phyloP scores from a whole-genome alignment of 2,888 invertebrate species.

The Thyatira batis region DNA sequence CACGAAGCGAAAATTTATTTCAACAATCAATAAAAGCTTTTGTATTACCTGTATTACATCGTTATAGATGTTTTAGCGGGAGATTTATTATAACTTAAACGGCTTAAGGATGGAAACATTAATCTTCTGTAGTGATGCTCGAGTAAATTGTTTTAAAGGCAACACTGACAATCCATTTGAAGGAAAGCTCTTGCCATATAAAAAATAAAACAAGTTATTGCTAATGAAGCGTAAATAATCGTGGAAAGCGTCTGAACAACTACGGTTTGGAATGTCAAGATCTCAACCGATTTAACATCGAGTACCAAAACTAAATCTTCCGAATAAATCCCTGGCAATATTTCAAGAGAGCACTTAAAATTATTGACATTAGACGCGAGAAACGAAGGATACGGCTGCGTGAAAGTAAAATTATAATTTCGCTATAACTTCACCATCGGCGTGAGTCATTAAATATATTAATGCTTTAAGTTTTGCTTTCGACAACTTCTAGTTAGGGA shows the following conservation, averaged over 20 bases:
- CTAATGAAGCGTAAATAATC: constrained; percentile 65
- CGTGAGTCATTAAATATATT: constrained; percentile 24
- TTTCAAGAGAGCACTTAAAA: constrained; percentile 68
- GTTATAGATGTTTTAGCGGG: constrained; percentile 35
- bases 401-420: constrained; percentile 35
- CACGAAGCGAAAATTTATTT: constrained; percentile 60
- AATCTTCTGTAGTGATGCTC: constrained; percentile 55
- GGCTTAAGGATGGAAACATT: constrained; percentile 48
- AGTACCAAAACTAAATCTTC: constrained; percentile 36
- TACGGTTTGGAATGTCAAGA: constrained; percentile 44
- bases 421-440: constrained; percentile 24
- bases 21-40: constrained; percentile 52
- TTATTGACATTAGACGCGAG: constrained; percentile 49
- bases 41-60: constrained; percentile 37
- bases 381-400: constrained; percentile 31
- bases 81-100: constrained; percentile 63
- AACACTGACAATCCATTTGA: constrained; percentile 61
- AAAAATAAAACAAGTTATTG: constrained; percentile 58
- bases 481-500: constrained; percentile 14
- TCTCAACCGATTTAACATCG: constrained; percentile 41
- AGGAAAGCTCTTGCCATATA: constrained; percentile 45
- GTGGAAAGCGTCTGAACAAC: constrained; percentile 46
- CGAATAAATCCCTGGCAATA: constrained; percentile 54
- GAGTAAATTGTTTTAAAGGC: constrained; percentile 62
- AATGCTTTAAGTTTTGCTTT: constrained; percentile 20